These are phyloP conservation scores for Balaenoptera acutorostrata DNA, from an alignment of 2,113 vertebrate genomes.

Conservation along the genomic window DNA sequence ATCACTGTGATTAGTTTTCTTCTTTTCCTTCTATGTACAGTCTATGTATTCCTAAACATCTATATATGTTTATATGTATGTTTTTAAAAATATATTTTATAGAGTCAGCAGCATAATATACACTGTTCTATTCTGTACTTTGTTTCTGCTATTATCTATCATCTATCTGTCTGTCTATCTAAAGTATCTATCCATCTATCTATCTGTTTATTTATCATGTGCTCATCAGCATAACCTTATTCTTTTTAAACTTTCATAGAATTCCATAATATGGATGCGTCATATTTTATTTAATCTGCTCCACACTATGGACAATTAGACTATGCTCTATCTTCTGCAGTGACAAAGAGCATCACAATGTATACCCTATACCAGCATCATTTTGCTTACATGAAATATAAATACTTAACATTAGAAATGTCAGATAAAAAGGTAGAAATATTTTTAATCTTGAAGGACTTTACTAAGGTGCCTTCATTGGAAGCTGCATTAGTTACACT, in stretches of 20 bases:
- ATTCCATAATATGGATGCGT: not conserved
- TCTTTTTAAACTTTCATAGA: not conserved
- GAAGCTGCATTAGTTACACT: not conserved
- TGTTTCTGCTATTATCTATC: not conserved
- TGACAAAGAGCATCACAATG: not conserved
- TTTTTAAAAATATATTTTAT: not conserved
- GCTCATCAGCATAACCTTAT: not conserved
- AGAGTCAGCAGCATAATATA: not conserved
- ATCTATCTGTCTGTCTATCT: not conserved
- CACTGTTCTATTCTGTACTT: not conserved
- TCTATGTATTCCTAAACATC: not conserved
- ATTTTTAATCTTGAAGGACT: not conserved
- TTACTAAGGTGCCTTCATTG: not conserved
- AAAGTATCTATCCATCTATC: not conserved
- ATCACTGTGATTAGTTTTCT: not conserved
- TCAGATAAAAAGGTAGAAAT: not conserved
- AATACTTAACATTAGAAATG: not conserved
- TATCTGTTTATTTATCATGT: not conserved
- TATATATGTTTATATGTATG: not conserved
- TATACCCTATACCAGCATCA: not conserved
- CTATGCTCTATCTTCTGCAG: not conserved
- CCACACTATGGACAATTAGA: not conserved
- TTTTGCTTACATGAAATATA: not conserved
- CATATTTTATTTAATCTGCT: not conserved
- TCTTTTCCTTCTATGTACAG: not conserved